A percentile compares a stretch with the other conserved stretches of the same genome.
These are phyloP conservation scores for Ceuthmochares aereus DNA, from an alignment of 2,113 vertebrate genomes.

Conservation along the genomic window DNA sequence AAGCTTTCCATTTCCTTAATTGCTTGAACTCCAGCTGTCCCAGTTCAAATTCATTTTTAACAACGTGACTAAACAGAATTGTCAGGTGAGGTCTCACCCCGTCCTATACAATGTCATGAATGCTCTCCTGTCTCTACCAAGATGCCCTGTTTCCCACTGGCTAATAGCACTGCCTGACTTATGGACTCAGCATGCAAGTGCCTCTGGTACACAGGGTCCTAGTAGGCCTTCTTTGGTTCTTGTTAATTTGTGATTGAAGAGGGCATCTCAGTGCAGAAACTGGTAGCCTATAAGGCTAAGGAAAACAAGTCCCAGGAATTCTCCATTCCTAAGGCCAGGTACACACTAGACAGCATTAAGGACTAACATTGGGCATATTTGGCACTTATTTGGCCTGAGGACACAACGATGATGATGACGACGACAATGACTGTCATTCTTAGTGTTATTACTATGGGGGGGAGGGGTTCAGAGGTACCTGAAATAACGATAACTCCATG, in stretches of 20 bases:
- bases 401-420: background rate
- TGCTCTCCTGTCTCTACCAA: background rate
- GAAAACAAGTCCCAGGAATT: background rate
- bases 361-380: background rate
- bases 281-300: background rate
- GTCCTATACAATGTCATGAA: background rate
- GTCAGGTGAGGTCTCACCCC: background rate
- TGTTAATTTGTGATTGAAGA: background rate
- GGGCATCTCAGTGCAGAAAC: background rate
- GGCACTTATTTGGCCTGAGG: background rate
- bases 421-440: background rate
- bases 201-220: background rate
- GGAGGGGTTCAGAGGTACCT: accelerated
- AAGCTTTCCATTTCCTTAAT: background rate
- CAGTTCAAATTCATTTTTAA: background rate
- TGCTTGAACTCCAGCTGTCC: background rate
- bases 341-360: background rate
- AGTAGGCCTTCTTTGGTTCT: background rate
- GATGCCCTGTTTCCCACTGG: background rate
- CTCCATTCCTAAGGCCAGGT: background rate
- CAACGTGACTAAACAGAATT: background rate
- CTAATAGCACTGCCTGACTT: background rate
- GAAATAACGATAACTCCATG: background rate
- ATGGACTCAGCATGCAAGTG: background rate
- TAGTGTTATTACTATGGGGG: background rate